These are phyloP conservation scores for Tinea pellionella DNA, from an alignment of 2,888 invertebrate species.

Conservation along the genomic window DNA sequence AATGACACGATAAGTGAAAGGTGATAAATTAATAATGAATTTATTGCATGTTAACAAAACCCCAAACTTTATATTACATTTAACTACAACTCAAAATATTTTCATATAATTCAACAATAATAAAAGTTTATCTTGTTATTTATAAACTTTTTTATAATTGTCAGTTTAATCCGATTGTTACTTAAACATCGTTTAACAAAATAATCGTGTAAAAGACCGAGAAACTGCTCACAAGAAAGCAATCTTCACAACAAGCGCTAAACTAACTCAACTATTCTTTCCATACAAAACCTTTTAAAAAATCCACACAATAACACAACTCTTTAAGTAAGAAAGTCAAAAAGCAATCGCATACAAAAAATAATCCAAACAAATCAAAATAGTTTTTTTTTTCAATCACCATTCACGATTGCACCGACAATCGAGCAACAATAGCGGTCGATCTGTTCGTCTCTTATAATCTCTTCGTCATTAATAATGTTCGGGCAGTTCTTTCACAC, in stretches of 20 bases:
- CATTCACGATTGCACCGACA: conserved; percentile 8
- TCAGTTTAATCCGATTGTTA: background rate
- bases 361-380: conserved; percentile 14
- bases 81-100: too few species aligned
- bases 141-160: too few species aligned
- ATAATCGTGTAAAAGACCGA: background rate
- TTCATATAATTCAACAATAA: too few species aligned
- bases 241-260: background rate
- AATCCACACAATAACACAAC: conserved; percentile 7
- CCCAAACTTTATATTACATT: background rate
- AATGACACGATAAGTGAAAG: conserved; percentile 7
- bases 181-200: background rate
- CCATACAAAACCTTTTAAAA: background rate
- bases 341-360: background rate
- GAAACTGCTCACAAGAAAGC: background rate
- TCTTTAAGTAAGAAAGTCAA: background rate
- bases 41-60: background rate
- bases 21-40: conserved; percentile 7
- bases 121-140: too few species aligned
- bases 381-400: conserved; percentile 12
- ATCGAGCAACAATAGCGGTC: conserved; percentile 5
- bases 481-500: conserved; percentile 43
- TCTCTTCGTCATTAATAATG: conserved; percentile 52
- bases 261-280: background rate
- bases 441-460: conserved; percentile 5